Conservation (phyloP, 2,888 invertebrate genomes). For the Mayetiola destructor region DNA sequence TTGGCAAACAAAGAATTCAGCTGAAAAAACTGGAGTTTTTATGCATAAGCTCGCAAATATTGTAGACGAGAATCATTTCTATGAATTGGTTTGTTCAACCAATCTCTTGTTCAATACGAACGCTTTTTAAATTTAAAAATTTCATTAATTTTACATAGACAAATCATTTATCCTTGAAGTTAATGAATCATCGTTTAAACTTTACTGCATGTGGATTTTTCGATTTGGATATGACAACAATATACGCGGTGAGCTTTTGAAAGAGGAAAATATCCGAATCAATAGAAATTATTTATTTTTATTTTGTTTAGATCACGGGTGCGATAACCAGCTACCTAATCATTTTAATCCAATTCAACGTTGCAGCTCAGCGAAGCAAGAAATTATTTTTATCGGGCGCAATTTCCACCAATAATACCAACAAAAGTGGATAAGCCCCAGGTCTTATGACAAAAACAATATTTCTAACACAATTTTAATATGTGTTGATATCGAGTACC, state of each 20-base stretch:
- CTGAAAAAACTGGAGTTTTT: conserved; percentile 33
- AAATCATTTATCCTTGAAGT: conserved; percentile 33
- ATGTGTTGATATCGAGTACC: no score
- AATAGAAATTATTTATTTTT: conserved; percentile 5
- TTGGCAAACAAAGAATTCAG: conserved; percentile 33
- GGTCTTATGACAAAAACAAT: no score
- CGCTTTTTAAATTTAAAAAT: conserved; percentile 13
- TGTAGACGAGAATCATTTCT: conserved; percentile 32
- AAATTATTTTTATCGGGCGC: neutral
- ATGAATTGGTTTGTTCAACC: conserved; percentile 22
- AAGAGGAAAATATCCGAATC: neutral
- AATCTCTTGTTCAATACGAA: neutral
- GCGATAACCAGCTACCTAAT: conserved; percentile 35
- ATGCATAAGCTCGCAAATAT: conserved; percentile 33
- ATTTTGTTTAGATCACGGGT: conserved; percentile 26
- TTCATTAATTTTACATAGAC: conserved; percentile 21
- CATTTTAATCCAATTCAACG: conserved; percentile 34
- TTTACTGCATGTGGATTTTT: conserved; percentile 36
- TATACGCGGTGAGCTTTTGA: conserved; percentile 27
- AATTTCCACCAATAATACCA: neutral
- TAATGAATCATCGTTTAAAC: conserved; percentile 33
- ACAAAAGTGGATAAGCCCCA: neutral
- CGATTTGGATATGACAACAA: conserved; percentile 34
- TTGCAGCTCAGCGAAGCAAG: conserved; percentile 29
- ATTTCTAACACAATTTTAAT: no score